Evolutionary conservation across 53 echinoderm and acorn worm genomes (phyloP).

Genomic region (Astropecten irregularis): DNA sequence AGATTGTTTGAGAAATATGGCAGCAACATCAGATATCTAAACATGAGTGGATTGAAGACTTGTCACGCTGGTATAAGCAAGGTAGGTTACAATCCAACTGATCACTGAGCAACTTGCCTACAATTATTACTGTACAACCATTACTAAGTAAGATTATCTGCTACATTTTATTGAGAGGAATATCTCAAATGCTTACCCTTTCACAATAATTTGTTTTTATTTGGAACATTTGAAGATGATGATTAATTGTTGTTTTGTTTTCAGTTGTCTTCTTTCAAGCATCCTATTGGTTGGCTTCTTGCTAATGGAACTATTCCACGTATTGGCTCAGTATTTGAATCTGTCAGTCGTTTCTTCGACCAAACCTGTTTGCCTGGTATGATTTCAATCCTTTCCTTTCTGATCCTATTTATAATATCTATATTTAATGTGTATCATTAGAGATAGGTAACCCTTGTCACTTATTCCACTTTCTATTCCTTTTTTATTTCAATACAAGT

Average conservation of each 20-base stretch:
- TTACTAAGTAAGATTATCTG: too few relatives aligned
- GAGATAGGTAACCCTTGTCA: too few relatives aligned
- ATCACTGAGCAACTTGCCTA: too few relatives aligned
- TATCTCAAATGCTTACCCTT: not conserved
- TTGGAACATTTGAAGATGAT: too few relatives aligned
- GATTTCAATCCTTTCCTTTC: not conserved
- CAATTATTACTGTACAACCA: too few relatives aligned
- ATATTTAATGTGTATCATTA: not conserved
- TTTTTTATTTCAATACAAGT: too few relatives aligned
- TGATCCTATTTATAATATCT: not conserved
- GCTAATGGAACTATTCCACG: slow-evolving; percentile 91
- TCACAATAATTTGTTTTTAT: too few relatives aligned
- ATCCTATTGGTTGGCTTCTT: slow-evolving; percentile 90
- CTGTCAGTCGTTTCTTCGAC: slow-evolving; percentile 86
- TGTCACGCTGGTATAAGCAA: slow-evolving; percentile 79
- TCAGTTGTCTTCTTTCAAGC: slow-evolving; percentile 80
- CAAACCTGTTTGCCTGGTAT: slow-evolving; percentile 85
- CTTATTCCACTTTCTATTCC: too few relatives aligned
- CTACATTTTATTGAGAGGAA: not conserved
- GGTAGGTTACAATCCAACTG: slow-evolving; percentile 57
- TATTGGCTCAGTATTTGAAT: slow-evolving; percentile 94
- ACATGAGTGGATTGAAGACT: slow-evolving; percentile 76
- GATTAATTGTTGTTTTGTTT: too few relatives aligned
- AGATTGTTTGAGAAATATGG: slow-evolving; percentile 64
- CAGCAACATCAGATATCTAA: slow-evolving; percentile 41